Percentiles rank a stretch among this genome's conserved stretches.
Conservation (phyloP, 2,113 vertebrate species). For the Cryptomyrus ogoouensis region DNA sequence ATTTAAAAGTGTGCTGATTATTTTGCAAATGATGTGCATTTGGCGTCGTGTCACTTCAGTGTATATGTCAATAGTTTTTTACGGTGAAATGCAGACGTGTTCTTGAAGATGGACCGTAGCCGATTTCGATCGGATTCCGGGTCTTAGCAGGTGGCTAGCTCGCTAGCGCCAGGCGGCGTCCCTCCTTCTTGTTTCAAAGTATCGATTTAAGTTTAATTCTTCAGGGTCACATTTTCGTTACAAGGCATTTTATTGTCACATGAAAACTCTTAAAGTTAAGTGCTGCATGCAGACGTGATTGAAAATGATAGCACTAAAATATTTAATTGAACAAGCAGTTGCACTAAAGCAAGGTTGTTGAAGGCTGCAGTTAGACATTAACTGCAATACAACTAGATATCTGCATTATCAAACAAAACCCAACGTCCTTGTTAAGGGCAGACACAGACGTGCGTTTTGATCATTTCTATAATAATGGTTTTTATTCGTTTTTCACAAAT, state of each 20-base stretch:
- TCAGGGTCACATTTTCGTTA: background rate
- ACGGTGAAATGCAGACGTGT: background rate
- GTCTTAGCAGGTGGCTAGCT: conserved; percentile 11
- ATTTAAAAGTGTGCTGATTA: background rate
- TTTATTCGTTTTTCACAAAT: background rate
- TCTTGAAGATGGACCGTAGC: background rate
- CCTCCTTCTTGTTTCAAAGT: background rate
- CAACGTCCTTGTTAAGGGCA: background rate
- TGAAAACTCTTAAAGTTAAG: background rate
- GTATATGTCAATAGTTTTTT: background rate
- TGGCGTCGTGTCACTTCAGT: background rate
- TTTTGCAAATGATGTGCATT: background rate
- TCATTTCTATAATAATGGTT: background rate
- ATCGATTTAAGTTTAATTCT: background rate
- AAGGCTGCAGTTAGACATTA: background rate
- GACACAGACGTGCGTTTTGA: background rate
- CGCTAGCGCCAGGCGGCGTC: background rate
- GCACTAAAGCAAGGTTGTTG: background rate
- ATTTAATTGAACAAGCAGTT: background rate
- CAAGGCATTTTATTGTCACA: background rate
- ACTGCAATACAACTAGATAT: background rate
- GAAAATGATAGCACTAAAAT: background rate
- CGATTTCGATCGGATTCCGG: background rate
- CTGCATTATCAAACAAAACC: background rate
- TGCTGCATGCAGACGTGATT: background rate